Conservation (phyloP, 2,797 vertebrate genomes). For the Gouania willdenowi region DNA sequence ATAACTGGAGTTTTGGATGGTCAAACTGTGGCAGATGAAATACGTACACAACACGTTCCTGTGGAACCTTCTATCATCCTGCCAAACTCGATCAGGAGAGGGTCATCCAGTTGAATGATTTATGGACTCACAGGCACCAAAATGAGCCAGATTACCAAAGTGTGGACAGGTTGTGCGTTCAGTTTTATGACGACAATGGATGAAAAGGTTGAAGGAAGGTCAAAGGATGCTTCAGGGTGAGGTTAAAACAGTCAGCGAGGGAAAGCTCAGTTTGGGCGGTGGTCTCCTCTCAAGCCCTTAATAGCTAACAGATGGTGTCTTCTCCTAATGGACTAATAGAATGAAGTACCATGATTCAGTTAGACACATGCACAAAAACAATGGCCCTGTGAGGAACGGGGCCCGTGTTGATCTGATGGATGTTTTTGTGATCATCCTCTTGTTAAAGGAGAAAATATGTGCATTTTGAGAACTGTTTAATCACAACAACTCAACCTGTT, state of each 20-base stretch:
- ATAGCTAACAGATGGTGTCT: slow-evolving; percentile 66
- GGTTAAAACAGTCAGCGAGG: slow-evolving; percentile 41
- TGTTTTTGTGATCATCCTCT: slow-evolving; percentile 33
- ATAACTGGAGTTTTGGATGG: slow-evolving; percentile 22
- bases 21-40: slow-evolving; percentile 41
- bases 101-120: slow-evolving; percentile 44
- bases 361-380: slow-evolving; percentile 30
- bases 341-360: slow-evolving; percentile 45
- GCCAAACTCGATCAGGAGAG: slow-evolving; percentile 35
- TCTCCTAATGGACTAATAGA: slow-evolving; percentile 37
- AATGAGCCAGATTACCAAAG: slow-evolving; percentile 17
- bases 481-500: slow-evolving; percentile 33
- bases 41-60: slow-evolving; percentile 35
- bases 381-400: slow-evolving; percentile 30
- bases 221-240: slow-evolving; percentile 43
- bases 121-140: slow-evolving; percentile 20
- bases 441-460: slow-evolving; percentile 19
- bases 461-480: slow-evolving; percentile 18
- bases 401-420: slow-evolving; percentile 30
- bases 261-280: slow-evolving; percentile 29
- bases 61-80: slow-evolving; percentile 27
- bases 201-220: slow-evolving; percentile 41
- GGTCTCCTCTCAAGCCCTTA: slow-evolving; percentile 49
- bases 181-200: slow-evolving; percentile 37
- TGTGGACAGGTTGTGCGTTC: slow-evolving; percentile 31